Evolutionary conservation across 2,797 vertebrate species (phyloP).

Genomic region (Taenioides sp.): DNA sequence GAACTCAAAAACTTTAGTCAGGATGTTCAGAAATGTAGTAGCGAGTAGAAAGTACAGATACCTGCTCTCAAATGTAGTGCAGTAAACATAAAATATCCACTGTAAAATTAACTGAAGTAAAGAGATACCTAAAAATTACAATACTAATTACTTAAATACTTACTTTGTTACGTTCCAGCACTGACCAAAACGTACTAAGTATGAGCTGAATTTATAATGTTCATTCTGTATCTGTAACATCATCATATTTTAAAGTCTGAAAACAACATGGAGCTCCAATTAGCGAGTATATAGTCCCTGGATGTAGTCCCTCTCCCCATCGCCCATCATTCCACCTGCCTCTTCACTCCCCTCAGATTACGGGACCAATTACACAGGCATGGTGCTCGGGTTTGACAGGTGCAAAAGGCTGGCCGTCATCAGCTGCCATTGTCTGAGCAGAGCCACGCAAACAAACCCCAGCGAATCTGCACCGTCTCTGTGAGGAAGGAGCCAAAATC

Average conservation of each 20-base stretch:
- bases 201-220: not conserved
- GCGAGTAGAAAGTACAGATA: too few species aligned
- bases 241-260: not conserved
- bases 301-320: slow-evolving; percentile 35
- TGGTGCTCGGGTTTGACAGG: slow-evolving; percentile 57
- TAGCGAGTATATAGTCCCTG: slow-evolving; percentile 39
- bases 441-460: slow-evolving; percentile 31
- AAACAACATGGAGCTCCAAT: slow-evolving; percentile 27
- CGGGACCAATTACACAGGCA: slow-evolving; percentile 59
- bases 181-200: too few species aligned
- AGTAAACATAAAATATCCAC: too few species aligned
- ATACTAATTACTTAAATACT: too few species aligned
- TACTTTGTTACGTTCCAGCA: too few species aligned
- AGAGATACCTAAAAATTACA: too few species aligned
- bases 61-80: too few species aligned
- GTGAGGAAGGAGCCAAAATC: not conserved
- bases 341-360: slow-evolving; percentile 53
- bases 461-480: not conserved
- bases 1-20: too few species aligned
- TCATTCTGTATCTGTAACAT: not conserved
- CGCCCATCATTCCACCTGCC: slow-evolving; percentile 62
- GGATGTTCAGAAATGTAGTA: too few species aligned
- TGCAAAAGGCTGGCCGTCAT: slow-evolving; percentile 42
- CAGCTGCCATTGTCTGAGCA: slow-evolving; percentile 59
- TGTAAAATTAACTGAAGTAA: too few species aligned